Conservation (phyloP, 2,888 invertebrate species). For the Monochamus alternatus region DNA sequence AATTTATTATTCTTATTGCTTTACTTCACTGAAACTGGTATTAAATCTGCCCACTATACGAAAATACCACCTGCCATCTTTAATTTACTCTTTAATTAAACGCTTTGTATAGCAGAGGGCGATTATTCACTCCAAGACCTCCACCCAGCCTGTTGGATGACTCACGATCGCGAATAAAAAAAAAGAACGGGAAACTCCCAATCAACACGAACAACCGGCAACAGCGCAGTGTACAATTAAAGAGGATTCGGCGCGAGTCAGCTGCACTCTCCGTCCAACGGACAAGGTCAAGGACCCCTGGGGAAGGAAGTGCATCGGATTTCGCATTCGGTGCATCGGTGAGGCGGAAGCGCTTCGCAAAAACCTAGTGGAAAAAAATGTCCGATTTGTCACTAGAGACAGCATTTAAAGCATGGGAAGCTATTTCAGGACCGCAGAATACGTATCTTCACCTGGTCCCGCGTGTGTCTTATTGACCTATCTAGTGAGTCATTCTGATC, state of each 20-base stretch:
- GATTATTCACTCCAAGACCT: neutral
- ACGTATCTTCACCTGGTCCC: no score
- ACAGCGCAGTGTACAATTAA: conserved; percentile 8
- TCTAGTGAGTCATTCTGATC: no score
- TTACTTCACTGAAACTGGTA: no score
- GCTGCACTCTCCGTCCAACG: conserved; percentile 22
- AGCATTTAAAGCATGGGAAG: no score
- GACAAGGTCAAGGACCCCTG: conserved; percentile 42
- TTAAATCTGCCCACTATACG: neutral
- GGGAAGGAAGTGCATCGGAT: conserved; percentile 24
- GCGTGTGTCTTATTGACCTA: no score
- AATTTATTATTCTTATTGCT: no score
- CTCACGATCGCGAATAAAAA: neutral
- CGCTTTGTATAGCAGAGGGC: neutral
- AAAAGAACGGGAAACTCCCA: conserved; percentile 1
- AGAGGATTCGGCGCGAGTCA: conserved; percentile 23
- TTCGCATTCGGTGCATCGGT: conserved; percentile 4
- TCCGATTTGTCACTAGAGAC: no score
- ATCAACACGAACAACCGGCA: conserved; percentile 15
- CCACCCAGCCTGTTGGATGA: neutral
- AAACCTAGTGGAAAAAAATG: neutral
- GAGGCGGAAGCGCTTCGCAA: neutral
- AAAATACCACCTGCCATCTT: conserved; percentile 1
- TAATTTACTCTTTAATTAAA: conserved; percentile 10
- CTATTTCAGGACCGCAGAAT: no score